Base-by-base conservation (phyloP, 2,113 vertebrate species). In the Pavo muticus region DNA sequence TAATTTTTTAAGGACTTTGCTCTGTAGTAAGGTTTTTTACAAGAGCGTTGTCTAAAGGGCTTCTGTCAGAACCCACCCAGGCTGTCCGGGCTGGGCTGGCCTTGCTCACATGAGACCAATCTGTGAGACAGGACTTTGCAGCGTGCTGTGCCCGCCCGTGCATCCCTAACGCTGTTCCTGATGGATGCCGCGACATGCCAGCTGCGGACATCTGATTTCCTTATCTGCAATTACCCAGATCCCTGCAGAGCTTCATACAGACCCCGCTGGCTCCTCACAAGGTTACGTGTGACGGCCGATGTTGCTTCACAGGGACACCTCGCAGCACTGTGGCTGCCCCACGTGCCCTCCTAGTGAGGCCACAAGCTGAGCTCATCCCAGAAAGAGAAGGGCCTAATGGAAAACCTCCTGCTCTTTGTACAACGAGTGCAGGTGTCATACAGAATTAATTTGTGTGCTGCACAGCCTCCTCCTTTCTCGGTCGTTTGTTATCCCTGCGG, bases 131-230 rank as follows among this genome's bases (percentile, higher is more conserved):
- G 64, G 65, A 44, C 72, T 74, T 47, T 32, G 44, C 27, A 12
- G 23, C 0, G 0, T 40, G n/a, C 70, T 0, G 1, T 39, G 59
- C 10, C 68, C 44, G 56, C 60, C 60, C 2, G 0, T 3, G 79
- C 6, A 4, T 79, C 23, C 5, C 90, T 82, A 3, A 35, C 0
- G 0, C 63, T 57, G 84, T 24, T 89, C 48, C 3, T 1, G 40
- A 65, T 37, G 45, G 87, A 24, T 40, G 4, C 54, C 11, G 71
- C 0, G 0, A 21, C 0, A 0, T 65, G 71, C 88, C 83, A 70
- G 64, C 60, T 96, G 91, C 69, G 63, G 29, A n/a, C 70, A 56
- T 27, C 75, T 77, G 76, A 91, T 90, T 90, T 67, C 65, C 79
- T 90, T 91, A 88, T 84, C 88, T 84, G 90, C 83, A 60, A 47